Base-by-base conservation (phyloP, 2,888 invertebrate species). In the Drosophila falleni region DNA sequence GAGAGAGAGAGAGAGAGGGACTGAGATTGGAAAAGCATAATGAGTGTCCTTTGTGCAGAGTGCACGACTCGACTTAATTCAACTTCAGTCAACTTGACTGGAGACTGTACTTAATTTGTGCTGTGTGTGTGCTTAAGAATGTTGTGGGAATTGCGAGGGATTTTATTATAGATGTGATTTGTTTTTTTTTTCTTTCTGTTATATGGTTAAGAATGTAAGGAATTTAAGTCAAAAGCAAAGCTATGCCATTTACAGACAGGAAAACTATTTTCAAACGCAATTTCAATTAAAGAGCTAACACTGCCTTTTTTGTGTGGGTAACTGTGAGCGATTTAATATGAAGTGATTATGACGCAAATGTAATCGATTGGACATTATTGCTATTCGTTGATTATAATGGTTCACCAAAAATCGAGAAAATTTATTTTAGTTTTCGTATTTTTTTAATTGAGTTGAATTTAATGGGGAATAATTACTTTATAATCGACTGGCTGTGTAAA, bases 41-140 rank as follows among this genome's bases (percentile, higher is more conserved):
- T 82, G 85, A 85, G 85, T 77, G 82, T 81, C 82, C 80, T 80
- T 81, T 82, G 82, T 80, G 77, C 58, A 41, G 39, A 10, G n/a
- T 11, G 33, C 53, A 33, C 65, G 60, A 29, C 53, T 46, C 70
- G 29, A 69, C 62, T 56, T 56, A 51, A 51, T 51, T 42, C 66
- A 44, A 44, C 58, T 37, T 19, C 50, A 46, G 33, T 19, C 42
- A 19, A 49, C 37, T 37, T 54, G 29, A 47, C 29, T 35, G 29
- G 15, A 41, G 53, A 55, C 51, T 68, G 73, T 69, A 62, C 64
- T 71, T 71, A 55, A 81, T 81, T 81, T 81, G 73, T 59, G 53
- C 9, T 39, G 11, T 41, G 42, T 54, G 11, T 39, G 39, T 37
- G 15, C 26, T 26, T 16, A 39, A 53, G 74, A 70, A 64, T 75